phyloP scores from a whole-genome alignment of 2,113 vertebrate species.

The Drymodes brunneopygia region DNA sequence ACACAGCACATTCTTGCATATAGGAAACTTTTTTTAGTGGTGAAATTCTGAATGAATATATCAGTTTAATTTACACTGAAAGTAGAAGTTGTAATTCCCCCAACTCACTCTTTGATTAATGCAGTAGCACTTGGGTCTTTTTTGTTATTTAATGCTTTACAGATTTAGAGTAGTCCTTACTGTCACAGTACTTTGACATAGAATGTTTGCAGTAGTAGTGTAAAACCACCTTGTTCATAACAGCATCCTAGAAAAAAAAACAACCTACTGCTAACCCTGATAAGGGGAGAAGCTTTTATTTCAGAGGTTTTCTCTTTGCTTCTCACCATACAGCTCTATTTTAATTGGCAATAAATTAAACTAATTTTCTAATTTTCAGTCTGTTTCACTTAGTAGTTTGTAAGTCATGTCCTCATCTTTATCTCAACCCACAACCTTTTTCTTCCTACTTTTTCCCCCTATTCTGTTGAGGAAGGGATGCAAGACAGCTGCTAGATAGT shows the following conservation, averaged over 20 bases:
- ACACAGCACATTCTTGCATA: not conserved
- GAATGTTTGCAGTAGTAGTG: not conserved
- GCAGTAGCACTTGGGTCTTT: not conserved
- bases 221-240: not conserved
- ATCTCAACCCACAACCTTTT: not conserved
- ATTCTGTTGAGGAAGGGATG: not conserved
- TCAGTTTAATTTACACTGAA: not conserved
- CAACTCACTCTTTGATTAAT: not conserved
- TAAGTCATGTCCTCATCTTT: not conserved
- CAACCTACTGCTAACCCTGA: not conserved
- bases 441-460: not conserved
- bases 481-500: not conserved
- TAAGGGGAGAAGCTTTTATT: not conserved
- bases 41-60: not conserved
- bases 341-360: not conserved
- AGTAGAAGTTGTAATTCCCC: not conserved
- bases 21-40: not conserved
- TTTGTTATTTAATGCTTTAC: not conserved
- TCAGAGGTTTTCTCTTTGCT: not conserved
- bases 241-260: not conserved
- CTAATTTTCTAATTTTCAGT: not conserved
- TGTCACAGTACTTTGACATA: not conserved
- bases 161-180: not conserved
- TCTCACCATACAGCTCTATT: not conserved
- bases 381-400: not conserved